Conservation (phyloP, 2,888 invertebrate genomes). For the Panopea generosa region DNA sequence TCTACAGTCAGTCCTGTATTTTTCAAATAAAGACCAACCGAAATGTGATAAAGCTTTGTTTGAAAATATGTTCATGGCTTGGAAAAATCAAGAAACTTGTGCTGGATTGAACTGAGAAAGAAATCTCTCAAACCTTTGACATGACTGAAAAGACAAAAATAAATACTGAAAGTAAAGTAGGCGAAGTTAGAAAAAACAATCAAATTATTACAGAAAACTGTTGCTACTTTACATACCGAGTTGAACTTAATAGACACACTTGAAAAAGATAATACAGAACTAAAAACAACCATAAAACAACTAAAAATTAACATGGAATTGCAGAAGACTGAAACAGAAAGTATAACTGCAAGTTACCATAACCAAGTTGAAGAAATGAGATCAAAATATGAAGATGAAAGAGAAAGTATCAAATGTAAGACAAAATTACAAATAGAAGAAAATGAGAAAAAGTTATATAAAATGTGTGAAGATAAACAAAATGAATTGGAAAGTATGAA, state of each 20-base stretch:
- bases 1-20: too few species aligned
- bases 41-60: too few species aligned
- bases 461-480: slow-evolving; percentile 23
- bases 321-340: slow-evolving; percentile 4
- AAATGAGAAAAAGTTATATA: slow-evolving; percentile 21
- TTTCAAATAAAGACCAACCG: too few species aligned
- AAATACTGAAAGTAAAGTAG: too few species aligned
- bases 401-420: slow-evolving; percentile 19
- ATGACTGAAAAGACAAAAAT: too few species aligned
- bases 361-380: slow-evolving; percentile 5
- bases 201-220: slow-evolving; percentile 34
- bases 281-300: slow-evolving; percentile 46
- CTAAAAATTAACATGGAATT: slow-evolving; percentile 31
- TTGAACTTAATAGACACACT: slow-evolving; percentile 40
- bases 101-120: too few species aligned
- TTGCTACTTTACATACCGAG: slow-evolving; percentile 47
- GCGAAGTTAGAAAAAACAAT: too few species aligned
- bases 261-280: slow-evolving; percentile 48
- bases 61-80: too few species aligned
- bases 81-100: too few species aligned
- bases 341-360: slow-evolving; percentile 22
- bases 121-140: too few species aligned
- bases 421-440: slow-evolving; percentile 19
- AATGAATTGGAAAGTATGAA: slow-evolving; percentile 51
- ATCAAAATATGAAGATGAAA: slow-evolving; percentile 16